Percentiles rank a stretch among this genome's conserved stretches.
phyloP scores from a whole-genome alignment of 1,140 invertebrate genomes.

The Drosophila trapezifrons region DNA sequence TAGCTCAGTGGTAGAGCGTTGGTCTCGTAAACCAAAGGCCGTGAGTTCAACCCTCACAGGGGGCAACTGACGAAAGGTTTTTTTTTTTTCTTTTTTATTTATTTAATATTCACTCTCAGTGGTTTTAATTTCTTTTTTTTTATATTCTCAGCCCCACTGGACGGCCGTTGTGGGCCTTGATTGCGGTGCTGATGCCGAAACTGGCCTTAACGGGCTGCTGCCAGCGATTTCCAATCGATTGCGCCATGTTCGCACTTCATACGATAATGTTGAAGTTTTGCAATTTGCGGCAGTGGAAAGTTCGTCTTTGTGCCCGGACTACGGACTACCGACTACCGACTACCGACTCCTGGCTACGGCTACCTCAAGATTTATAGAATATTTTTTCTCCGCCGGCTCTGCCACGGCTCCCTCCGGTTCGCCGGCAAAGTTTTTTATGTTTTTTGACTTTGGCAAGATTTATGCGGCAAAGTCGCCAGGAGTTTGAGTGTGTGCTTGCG shows the following conservation, averaged over 20 bases:
- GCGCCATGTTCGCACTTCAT: slow-evolving; percentile 78
- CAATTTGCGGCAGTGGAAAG: slow-evolving; percentile 80
- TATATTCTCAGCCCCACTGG: neutral
- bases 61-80: neutral
- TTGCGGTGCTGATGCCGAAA: slow-evolving; percentile 18
- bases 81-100: neutral
- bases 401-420: slow-evolving; percentile 10
- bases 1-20: slow-evolving; percentile 97
- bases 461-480: slow-evolving; percentile 73
- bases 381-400: slow-evolving; percentile 46
- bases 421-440: slow-evolving; percentile 41
- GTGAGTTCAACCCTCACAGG: slow-evolving; percentile 93
- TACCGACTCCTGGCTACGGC: slow-evolving; percentile 4
- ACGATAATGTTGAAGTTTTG: slow-evolving; percentile 79
- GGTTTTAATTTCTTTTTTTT: slow-evolving; percentile 4
- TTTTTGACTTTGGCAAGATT: slow-evolving; percentile 71
- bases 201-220: slow-evolving; percentile 53
- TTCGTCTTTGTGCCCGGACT: slow-evolving; percentile 63
- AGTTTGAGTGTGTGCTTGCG: slow-evolving; percentile 72
- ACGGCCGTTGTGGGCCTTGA: slow-evolving; percentile 7
- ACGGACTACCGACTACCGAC: neutral
- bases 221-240: slow-evolving; percentile 81
- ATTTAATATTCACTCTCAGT: neutral
- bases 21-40: slow-evolving; percentile 97
- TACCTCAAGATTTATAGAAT: slow-evolving; percentile 79